These are phyloP conservation scores for Drosophila siamana DNA, from an alignment of 2,888 invertebrate species.

Conservation along the genomic window DNA sequence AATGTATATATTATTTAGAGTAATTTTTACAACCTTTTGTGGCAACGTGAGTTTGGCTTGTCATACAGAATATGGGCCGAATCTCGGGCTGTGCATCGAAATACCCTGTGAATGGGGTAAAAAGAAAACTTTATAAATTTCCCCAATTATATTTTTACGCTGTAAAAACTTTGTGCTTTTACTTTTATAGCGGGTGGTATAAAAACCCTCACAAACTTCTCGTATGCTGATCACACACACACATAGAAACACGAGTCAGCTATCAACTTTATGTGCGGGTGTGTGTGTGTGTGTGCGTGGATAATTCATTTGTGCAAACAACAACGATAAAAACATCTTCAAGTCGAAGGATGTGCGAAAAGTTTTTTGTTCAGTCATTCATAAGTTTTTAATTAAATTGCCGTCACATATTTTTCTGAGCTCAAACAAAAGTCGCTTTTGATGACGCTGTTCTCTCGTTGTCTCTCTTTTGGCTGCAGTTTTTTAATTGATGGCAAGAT, in stretches of 20 bases:
- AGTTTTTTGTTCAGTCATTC: conserved; percentile 81
- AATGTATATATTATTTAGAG: no score
- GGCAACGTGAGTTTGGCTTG: no score
- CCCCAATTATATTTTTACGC: conserved; percentile 81
- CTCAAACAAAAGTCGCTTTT: conserved; percentile 56
- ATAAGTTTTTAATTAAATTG: conserved; percentile 81
- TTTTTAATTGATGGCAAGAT: conserved; percentile 31
- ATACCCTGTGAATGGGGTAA: conserved; percentile 10
- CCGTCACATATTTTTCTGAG: conserved; percentile 73
- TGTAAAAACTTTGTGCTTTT: conserved; percentile 70
- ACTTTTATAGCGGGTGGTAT: conserved; percentile 40
- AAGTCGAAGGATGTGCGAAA: conserved; percentile 79
- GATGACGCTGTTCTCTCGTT: conserved; percentile 30
- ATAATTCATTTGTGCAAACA: conserved; percentile 73
- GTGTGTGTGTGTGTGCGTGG: conserved; percentile 17
- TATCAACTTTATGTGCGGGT: conserved; percentile 37
- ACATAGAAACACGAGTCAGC: conserved; percentile 5
- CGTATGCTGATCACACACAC: conserved; percentile 65
- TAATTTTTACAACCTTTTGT: no score
- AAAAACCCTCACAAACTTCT: conserved; percentile 47
- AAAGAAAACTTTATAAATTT: conserved; percentile 65
- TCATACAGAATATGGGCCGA: no score
- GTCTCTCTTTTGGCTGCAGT: background rate
- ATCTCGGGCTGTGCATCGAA: no score
- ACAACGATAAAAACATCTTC: conserved; percentile 79